These are phyloP conservation scores for Portevinia maculata DNA, from an alignment of 2,888 invertebrate genomes.

Conservation along the genomic window DNA sequence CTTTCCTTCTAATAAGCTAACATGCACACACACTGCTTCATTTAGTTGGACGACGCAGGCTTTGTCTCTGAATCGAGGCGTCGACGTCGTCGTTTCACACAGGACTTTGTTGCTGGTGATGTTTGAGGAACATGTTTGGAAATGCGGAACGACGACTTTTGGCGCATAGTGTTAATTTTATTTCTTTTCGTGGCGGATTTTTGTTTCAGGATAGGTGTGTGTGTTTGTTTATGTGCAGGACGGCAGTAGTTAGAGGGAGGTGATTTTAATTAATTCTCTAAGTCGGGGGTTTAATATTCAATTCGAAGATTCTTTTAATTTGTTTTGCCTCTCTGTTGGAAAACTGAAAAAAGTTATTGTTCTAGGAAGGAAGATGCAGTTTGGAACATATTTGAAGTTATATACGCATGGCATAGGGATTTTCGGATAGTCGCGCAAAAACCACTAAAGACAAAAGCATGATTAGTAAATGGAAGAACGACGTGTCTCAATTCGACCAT, in stretches of 20 bases:
- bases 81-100: conserved; percentile 11
- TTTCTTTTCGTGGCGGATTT: conserved; percentile 67
- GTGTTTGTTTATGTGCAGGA: neutral
- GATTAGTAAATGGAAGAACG: no score
- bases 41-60: conserved; percentile 27
- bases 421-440: no score
- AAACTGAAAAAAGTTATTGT: no score
- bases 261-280: conserved; percentile 64
- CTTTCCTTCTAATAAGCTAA: conserved; percentile 70
- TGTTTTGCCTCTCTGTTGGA: neutral
- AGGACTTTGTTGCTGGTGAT: conserved; percentile 23
- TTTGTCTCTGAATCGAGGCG: conserved; percentile 16
- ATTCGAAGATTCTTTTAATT: conserved; percentile 34
- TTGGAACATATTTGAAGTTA: no score
- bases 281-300: conserved; percentile 52
- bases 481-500: no score
- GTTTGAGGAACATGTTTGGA: conserved; percentile 2
- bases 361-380: no score
- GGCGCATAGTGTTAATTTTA: conserved; percentile 61
- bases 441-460: no score
- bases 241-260: neutral
- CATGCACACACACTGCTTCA: conserved; percentile 66
- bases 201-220: neutral
- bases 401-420: no score
- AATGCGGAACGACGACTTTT: conserved; percentile 56